Evolutionary conservation across 2,797 vertebrate genomes (phyloP), one percentile per base, ranked within the genome.

Genomic region (Halcyon smyrnensis): DNA sequence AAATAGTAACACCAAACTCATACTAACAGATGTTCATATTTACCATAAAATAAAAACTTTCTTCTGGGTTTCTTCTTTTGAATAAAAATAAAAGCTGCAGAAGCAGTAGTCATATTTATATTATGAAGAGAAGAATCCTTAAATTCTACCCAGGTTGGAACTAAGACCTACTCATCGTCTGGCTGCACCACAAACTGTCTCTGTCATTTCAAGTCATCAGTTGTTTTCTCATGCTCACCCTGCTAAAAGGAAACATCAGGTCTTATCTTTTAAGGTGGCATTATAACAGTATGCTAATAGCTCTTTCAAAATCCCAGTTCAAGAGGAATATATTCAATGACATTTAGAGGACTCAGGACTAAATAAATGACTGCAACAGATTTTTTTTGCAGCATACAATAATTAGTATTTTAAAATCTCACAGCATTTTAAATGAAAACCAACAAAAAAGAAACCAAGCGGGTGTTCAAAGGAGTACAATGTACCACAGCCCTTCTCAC

Each of bases 21-120:
- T 91, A 95, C 93, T 82, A 97, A 96, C 97, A 97, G 90, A 97
- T 97, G 97, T 97, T 97, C 67, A 36, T 18, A 82, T 93, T 95
- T 78, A 82, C 20, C 81, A 88, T 74, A 95, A 97, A 94, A 97
- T 83, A 83, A 87, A 77, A 85, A 36, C 24, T 77, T 94, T 92
- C 48, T 82, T 90, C 81, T 56, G 65, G 75, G 53, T 73, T 93
- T 78, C 20, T 34, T 94, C 77, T 89, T 59, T 41, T 69, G 43
- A 77, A 81, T 74, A 93, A 96, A 93, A 96, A 89, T 62, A 51
- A 89, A 92, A 95, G 73, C 74, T 78, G 36, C 63, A 92, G 89
- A 95, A 96, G 36, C 8, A 84, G 32, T 34, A 70, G 41, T 83
- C 30, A 21, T 12, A 5, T 70, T 74, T 77, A 53, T 1, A 12